Evolutionary conservation across 1,140 invertebrate species (phyloP), one percentile per base, ranked within the genome.

Genomic region (Drosophila pectinifera): DNA sequence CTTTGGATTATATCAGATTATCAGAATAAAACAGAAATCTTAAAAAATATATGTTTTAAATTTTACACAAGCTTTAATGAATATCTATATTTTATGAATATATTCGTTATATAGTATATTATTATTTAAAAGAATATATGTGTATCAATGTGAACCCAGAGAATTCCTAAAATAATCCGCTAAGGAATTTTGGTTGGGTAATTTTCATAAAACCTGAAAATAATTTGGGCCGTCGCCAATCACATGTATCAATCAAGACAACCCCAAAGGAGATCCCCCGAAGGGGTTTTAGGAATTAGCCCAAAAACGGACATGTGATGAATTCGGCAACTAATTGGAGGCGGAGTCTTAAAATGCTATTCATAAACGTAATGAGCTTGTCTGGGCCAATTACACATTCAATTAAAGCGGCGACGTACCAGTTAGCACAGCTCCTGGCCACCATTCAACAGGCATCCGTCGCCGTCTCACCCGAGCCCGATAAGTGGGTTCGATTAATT

Each of bases 261-360:
- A 24, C 3, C n/a, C 59, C 31, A 7, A 22, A 38, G 11, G 16
- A 48, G 34, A 42, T 26, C n/a, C 49, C 31, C 34, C 13, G 2
- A 56, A 34, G 2, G 49, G 6, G 14, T 28, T 20, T 56, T 24
- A 39, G 41, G 64, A 46, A 20, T 46, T 38, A 41, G 34, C 46
- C 42, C 42, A 59, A 31, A 73, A 57, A 64, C 39, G 41, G 42
- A 46, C 41, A 56, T 64, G 80, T 82, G 75, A 83, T 83, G 64
- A 83, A 79, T 83, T 61, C 57, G 54, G 42, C 31, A 54, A 48
- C 59, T 72, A 73, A 81, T 67, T 80, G 54, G 39, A 58, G 42
- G 28, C 31, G 53, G 48, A 57, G 74, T 81, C 80, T 83, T 83
- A 83, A 83, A 83, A 83, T 84, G 75, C 8, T 75, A 83, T 83